Base-by-base conservation (phyloP, 2,113 vertebrate genomes). In the Siniperca knerii region DNA sequence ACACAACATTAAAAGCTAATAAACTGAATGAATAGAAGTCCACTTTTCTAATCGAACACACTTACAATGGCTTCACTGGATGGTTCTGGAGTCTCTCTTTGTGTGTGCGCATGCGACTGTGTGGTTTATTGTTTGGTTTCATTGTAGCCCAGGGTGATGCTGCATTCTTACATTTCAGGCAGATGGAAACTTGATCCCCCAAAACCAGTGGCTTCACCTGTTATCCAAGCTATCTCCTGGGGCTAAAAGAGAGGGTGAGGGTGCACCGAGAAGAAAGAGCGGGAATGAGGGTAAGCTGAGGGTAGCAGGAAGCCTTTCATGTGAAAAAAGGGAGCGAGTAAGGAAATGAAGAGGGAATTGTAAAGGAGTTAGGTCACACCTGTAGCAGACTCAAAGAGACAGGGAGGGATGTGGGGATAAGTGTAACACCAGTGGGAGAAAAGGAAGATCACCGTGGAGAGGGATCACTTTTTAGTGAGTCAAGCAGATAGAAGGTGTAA, bases 291-390 rank as follows among this genome's bases (percentile, higher is more conserved):
- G 83, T 80, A 88, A 90, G 82, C 72, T 37, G 69, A 83, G 88
- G 81, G 78, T 75, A 87, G 91, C 77, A 2, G 85, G 67, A 92
- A 90, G 89, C 83, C 93, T 94, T 95, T 94, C 89, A 94, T 92
- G 89, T 94, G 81, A 77, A 73, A 84, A 82, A 82, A 58, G 50
- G 60, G 66, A 74, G 82, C 2, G 4, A 50, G 76, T 35, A 57
- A 77, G 70, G 81, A 87, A 90, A 89, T 88, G 75, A 91, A 83
- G 82, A 68, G 71, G 80, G 89, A 87, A 91, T 82, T 88, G 89
- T 92, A 68, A 48, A 79, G 62, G 87, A 87, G 88, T 85, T 79
- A 81, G 90, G 92, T 92, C 91, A 92, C 90, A 93, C 92, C 91
- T 91, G 93, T 90, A 84, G 72, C 40, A 15, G 83, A 46, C 85